Conservation (phyloP, 1,140 invertebrate species). For the Conopomorpha cramerella region DNA sequence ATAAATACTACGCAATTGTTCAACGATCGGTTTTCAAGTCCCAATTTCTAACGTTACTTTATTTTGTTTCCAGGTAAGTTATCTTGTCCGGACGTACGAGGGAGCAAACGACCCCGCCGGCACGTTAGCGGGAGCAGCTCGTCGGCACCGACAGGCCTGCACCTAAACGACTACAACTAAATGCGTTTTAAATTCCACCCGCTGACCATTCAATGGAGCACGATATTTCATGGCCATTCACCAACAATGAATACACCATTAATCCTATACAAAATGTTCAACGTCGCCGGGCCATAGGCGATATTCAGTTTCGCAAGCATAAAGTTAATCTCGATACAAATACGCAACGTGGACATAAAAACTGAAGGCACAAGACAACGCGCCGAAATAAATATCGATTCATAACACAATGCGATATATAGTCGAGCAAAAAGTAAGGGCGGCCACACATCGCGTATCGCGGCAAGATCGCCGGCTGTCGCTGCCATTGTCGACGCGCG, state of each 20-base stretch:
- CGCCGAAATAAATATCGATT: conserved; percentile 42
- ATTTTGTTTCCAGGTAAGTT: conserved; percentile 14
- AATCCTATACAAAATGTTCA: conserved; percentile 13
- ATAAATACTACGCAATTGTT: too few relatives aligned
- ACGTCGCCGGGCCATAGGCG: conserved; percentile 7
- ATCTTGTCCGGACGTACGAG: too few relatives aligned
- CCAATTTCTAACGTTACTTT: too few relatives aligned
- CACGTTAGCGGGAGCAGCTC: too few relatives aligned
- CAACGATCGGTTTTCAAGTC: too few relatives aligned
- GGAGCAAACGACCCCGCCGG: too few relatives aligned
- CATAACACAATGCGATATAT: conserved; percentile 53
- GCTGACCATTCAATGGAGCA: not conserved
- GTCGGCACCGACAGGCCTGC: conserved; percentile 4
- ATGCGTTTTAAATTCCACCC: conserved; percentile 33
- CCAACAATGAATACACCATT: conserved; percentile 10
- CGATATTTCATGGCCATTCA: not conserved
- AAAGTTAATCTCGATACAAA: conserved; percentile 12
- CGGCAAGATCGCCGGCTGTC: conserved; percentile 25
- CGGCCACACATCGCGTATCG: conserved; percentile 35
- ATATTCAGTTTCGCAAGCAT: conserved; percentile 16
- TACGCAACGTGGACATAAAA: conserved; percentile 32
- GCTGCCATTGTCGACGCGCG: conserved; percentile 34
- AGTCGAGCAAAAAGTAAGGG: conserved; percentile 46
- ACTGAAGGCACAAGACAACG: conserved; percentile 15
- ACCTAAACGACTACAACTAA: conserved; percentile 30